Percentiles rank a stretch among this genome's conserved stretches.
phyloP scores from a whole-genome alignment of 2,113 vertebrate species.

The Tiliqua scincoides region DNA sequence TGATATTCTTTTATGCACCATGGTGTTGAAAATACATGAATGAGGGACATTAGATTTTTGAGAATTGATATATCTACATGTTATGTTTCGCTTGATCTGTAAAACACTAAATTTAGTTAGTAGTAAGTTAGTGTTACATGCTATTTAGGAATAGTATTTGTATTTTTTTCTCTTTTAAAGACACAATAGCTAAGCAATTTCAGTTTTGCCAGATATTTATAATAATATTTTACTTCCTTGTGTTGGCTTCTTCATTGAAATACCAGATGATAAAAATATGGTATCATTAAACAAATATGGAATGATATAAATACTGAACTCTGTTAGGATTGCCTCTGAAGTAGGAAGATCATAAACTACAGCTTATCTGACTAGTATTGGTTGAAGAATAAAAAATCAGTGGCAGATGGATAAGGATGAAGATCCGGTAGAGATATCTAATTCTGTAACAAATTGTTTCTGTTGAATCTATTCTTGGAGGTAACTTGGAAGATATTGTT shows the following conservation, averaged over 20 bases:
- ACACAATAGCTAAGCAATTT: background rate
- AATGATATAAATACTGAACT: background rate
- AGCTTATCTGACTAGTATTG: background rate
- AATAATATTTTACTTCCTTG: background rate
- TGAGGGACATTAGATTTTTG: slow-evolving; percentile 20
- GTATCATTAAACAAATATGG: background rate
- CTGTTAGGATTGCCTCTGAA: background rate
- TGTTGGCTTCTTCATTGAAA: background rate
- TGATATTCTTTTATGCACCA: slow-evolving; percentile 34
- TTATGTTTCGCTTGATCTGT: slow-evolving; percentile 18
- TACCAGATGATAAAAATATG: background rate
- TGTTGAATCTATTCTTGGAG: too few species aligned
- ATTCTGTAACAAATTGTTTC: background rate
- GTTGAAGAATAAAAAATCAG: too few species aligned
- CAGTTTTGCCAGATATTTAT: background rate
- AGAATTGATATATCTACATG: slow-evolving; percentile 16
- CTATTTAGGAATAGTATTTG: slow-evolving; percentile 27
- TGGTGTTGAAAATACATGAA: slow-evolving; percentile 34
- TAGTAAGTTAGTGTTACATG: slow-evolving; percentile 14
- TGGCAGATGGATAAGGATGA: background rate
- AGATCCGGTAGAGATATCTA: background rate
- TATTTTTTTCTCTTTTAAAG: background rate
- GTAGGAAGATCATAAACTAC: background rate
- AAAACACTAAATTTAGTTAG: slow-evolving; percentile 31
- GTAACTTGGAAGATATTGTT: background rate